Percentiles rank a stretch among this genome's conserved stretches.
phyloP scores from a whole-genome alignment of 2,113 vertebrate species.

The Litocranius walleri region DNA sequence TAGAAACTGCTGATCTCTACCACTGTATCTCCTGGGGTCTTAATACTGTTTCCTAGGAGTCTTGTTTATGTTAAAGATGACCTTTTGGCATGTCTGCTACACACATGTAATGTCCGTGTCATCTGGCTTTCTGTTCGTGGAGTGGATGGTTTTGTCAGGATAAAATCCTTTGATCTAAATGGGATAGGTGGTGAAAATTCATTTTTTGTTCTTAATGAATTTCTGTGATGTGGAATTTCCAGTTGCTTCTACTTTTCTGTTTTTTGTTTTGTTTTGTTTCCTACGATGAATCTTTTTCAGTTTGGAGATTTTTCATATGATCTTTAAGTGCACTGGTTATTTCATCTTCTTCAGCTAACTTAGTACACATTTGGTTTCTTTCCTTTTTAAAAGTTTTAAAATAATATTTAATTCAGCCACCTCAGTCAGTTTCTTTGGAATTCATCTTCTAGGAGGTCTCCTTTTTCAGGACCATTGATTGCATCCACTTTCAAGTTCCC shows the following conservation, averaged over 20 bases:
- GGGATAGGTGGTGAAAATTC: not conserved
- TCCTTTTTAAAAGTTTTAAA: not conserved
- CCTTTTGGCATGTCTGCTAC: too few species aligned
- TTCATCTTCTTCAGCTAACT: not conserved
- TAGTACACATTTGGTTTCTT: not conserved
- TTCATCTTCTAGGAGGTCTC: not conserved
- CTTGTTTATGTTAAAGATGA: too few species aligned
- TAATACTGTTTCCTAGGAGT: too few species aligned
- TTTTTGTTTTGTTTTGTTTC: not conserved
- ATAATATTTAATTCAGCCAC: not conserved
- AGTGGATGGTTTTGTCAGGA: too few species aligned
- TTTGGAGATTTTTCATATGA: not conserved
- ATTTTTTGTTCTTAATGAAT: not conserved
- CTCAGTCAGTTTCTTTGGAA: not conserved
- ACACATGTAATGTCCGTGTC: too few species aligned
- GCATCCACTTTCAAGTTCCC: not conserved
- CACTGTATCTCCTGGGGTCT: too few species aligned
- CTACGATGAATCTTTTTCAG: not conserved
- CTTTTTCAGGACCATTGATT: not conserved
- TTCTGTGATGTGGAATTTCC: not conserved
- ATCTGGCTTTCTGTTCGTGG: too few species aligned
- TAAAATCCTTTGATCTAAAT: not conserved
- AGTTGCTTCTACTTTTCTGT: not conserved
- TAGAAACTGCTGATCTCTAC: too few species aligned
- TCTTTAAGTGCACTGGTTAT: fast-evolving